Evolutionary conservation across 2,797 vertebrate species (phyloP).

Genomic region (Lateolabrax maculatus): DNA sequence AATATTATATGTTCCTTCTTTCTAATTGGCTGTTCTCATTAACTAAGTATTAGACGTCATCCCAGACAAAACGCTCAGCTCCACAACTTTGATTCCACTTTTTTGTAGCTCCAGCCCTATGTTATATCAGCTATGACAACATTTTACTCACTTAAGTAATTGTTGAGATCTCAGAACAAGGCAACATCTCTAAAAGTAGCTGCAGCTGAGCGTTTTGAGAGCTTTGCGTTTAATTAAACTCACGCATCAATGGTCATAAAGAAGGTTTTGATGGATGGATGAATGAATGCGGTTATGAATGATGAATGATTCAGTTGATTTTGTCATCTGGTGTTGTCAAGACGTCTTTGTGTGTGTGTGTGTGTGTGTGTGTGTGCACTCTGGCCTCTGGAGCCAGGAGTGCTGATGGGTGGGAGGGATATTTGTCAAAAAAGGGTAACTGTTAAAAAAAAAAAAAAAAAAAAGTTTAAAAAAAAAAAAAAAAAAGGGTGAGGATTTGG

Average conservation of each 20-base stretch:
- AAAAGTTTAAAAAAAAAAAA: not conserved
- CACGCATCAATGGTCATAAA: constrained; percentile 22
- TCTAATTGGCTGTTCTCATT: not conserved
- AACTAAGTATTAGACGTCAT: not conserved
- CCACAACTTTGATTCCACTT: not conserved
- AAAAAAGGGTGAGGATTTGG: constrained; percentile 41
- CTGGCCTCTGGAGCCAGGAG: constrained; percentile 36
- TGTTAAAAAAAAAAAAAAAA: constrained; percentile 13
- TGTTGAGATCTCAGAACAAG: not conserved
- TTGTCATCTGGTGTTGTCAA: constrained; percentile 40
- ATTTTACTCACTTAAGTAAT: not conserved
- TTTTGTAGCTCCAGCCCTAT: not conserved
- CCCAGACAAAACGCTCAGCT: not conserved
- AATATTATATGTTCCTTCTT: not conserved
- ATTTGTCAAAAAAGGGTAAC: constrained; percentile 25
- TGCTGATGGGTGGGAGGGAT: constrained; percentile 19
- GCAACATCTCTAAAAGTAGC: not conserved
- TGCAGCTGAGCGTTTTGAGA: accelerated
- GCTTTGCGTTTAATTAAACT: not conserved
- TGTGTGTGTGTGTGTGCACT: constrained; percentile 12
- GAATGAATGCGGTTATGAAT: constrained; percentile 33
- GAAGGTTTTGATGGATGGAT: constrained; percentile 40
- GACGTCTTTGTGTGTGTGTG: constrained; percentile 16
- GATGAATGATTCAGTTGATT: constrained; percentile 30
- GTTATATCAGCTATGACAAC: not conserved